Evolutionary conservation across 30 jellyfish, hydroid and myxozoan species (phyloP), one percentile per base, ranked within the genome.

Genomic region (Cassiopea andromeda): DNA sequence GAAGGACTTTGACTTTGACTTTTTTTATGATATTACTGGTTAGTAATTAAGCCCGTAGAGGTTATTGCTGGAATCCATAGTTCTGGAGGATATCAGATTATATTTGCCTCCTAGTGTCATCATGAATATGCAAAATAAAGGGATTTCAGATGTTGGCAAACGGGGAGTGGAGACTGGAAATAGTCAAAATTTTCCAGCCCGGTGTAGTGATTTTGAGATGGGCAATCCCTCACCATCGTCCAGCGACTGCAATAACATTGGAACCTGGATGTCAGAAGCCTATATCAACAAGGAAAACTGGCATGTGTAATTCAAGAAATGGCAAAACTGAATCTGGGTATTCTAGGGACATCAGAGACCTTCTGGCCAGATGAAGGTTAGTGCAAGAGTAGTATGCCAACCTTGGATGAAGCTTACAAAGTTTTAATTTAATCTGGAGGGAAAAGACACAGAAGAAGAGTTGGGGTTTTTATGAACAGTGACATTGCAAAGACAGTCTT

Each of bases 171-270:
- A 54, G 64, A 54, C 64, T 54, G 64, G 0, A 3, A 54, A 10
- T 3, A 54, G 64, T 54, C 64, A 54, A 54, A 54, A 54, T 0
- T 54, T 6, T 54, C 64, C 64, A 77, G 87, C 75, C 78, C 75
- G 1, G 77, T 77, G 87, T 73, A 47, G 38, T 73, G 75, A 45
- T 38, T 46, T 77, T 77, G 87, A 45, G 73, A 48, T 71, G 58
- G 87, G 75, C 73, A 77, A 77, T 19, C 87, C 73, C 58, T 73
- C 87, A 43, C 87, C 74, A 71, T 77, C 87, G 47, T 77, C 87
- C 87, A 77, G 75, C 54, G 73, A 77, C 87, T 77, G 87, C 75
- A 44, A 57, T 0, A 77, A 77, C 46, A 77, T 77, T 19, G 46
- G 48, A 47, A 77, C 77, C 45, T 47, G 87, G 87, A 68, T 43